These are phyloP conservation scores for Stegostoma tigrinum DNA, from an alignment of 2,113 vertebrate species.

Conservation along the genomic window DNA sequence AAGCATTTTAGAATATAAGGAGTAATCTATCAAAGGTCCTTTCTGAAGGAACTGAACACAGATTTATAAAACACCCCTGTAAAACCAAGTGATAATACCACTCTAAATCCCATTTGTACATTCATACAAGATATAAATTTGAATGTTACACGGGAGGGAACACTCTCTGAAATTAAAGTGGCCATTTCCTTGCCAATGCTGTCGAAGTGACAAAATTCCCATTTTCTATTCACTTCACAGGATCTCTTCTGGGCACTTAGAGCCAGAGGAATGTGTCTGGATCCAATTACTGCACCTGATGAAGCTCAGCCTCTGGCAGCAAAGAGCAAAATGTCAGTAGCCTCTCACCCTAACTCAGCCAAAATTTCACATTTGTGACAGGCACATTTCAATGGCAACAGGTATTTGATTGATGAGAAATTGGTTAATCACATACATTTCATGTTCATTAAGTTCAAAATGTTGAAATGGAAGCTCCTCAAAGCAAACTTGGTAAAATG, in stretches of 20 bases:
- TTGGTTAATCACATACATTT: background rate
- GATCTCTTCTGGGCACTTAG: background rate
- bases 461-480: background rate
- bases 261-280: background rate
- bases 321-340: background rate
- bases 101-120: slow-evolving; percentile 65
- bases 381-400: background rate
- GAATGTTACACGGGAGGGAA: slow-evolving; percentile 38
- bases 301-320: background rate
- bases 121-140: slow-evolving; percentile 63
- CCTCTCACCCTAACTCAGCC: background rate
- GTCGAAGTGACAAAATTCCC: background rate
- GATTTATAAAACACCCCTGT: slow-evolving; percentile 63
- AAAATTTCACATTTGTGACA: background rate
- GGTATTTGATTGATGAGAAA: background rate
- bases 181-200: background rate
- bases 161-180: background rate
- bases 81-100: slow-evolving; percentile 62
- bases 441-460: background rate
- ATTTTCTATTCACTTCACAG: background rate
- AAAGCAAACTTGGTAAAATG: background rate
- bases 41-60: slow-evolving; percentile 69
- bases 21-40: slow-evolving; percentile 61
- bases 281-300: background rate
- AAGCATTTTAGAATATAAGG: slow-evolving; percentile 72